Conservation (phyloP, 2,888 invertebrate species). For the Ichneumoninae sp. region DNA sequence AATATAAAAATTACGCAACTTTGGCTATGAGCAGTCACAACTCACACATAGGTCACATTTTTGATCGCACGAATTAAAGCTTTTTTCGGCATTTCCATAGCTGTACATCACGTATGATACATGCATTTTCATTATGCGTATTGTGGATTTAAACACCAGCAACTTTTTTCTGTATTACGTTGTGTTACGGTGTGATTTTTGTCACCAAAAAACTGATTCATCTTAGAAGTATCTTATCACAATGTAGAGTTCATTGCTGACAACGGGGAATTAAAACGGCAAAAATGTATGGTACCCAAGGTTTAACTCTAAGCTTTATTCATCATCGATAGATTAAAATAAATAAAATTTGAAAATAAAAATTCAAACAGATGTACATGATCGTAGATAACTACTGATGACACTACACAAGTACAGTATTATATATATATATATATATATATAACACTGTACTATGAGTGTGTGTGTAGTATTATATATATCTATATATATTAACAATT, state of each 20-base stretch:
- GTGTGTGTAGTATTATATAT: conserved; percentile 24
- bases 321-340: conserved; percentile 71
- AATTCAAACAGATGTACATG: conserved; percentile 66
- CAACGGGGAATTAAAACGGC: not conserved
- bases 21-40: too few species aligned
- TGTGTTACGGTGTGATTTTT: not conserved
- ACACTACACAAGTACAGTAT: conserved; percentile 34
- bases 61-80: too few species aligned
- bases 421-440: conserved; percentile 34
- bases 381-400: conserved; percentile 49
- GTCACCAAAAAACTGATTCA: not conserved
- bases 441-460: not conserved
- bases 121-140: too few species aligned
- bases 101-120: too few species aligned
- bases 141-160: too few species aligned
- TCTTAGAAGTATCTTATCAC: not conserved
- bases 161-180: not conserved
- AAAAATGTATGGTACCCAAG: not conserved
- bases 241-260: not conserved
- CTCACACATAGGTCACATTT: too few species aligned
- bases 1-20: too few species aligned
- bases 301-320: conserved; percentile 70
- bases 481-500: conserved; percentile 68
- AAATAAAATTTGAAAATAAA: conserved; percentile 73
- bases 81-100: too few species aligned